Conservation (phyloP, 1,140 invertebrate genomes). For the Gonatopus flavifemur region DNA sequence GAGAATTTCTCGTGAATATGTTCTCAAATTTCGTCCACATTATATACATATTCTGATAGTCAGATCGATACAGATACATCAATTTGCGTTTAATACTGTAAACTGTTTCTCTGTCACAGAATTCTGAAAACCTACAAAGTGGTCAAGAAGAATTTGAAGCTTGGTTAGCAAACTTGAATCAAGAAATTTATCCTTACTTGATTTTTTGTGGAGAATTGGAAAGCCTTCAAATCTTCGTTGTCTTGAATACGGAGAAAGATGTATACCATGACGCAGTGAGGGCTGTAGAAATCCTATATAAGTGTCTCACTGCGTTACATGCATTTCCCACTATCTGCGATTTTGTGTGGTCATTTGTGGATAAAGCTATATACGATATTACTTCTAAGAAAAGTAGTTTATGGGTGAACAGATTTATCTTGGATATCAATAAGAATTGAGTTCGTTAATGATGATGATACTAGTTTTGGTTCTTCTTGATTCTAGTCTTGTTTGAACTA, state of each 20-base stretch:
- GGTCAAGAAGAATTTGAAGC: not conserved
- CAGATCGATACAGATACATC: not conserved
- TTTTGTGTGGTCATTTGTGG: conserved; percentile 17
- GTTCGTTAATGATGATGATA: not conserved
- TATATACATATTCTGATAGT: not conserved
- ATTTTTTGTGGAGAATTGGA: not conserved
- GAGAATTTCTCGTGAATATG: not conserved
- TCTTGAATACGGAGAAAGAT: conserved; percentile 10
- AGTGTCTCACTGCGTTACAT: conserved; percentile 18
- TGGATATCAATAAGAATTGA: not conserved
- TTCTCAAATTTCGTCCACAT: not conserved
- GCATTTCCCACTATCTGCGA: conserved; percentile 11
- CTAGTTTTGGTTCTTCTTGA: not conserved
- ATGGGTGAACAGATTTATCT: not conserved
- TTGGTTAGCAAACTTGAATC: not conserved
- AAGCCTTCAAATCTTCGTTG: not conserved
- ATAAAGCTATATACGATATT: conserved; percentile 5
- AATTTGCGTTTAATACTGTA: no score
- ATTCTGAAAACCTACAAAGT: not conserved
- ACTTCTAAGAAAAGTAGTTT: not conserved
- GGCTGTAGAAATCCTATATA: conserved; percentile 16
- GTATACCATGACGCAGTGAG: not conserved
- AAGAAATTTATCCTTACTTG: not conserved
- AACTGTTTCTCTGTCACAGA: no score
- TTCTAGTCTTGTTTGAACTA: no score